phyloP scores from a whole-genome alignment of 2,113 vertebrate species.

The Oreochromis spilurus region DNA sequence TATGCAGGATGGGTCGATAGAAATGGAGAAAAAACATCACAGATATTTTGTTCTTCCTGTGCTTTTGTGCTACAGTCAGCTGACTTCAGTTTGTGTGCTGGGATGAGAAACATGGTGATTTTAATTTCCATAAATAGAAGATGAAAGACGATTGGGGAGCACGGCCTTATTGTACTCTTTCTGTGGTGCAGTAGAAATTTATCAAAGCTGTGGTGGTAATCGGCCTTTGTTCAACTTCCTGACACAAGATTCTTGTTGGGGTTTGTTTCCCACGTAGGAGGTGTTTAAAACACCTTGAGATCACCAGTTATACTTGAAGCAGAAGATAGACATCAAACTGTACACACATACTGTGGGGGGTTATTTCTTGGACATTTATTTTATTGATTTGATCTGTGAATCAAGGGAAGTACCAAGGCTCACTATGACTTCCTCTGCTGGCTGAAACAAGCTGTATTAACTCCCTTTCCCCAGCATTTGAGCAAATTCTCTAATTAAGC shows the following conservation, averaged over 20 bases:
- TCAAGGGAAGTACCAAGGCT: background rate
- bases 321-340: background rate
- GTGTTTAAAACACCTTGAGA: background rate
- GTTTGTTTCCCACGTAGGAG: background rate
- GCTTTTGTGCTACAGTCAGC: background rate
- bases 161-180: background rate
- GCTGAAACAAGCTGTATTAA: background rate
- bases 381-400: background rate
- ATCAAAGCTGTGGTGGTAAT: background rate
- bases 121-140: background rate
- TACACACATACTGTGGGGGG: background rate
- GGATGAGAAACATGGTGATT: background rate
- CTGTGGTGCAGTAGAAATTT: background rate
- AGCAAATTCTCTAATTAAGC: background rate
- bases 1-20: background rate
- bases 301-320: background rate
- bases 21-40: background rate
- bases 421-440: background rate
- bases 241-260: background rate
- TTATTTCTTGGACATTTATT: background rate
- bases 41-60: background rate
- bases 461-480: background rate
- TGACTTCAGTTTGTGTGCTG: background rate
- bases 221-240: background rate
- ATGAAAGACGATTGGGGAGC: background rate